Conservation (phyloP, 2,113 vertebrate species). For the Osmerus eperlanus region DNA sequence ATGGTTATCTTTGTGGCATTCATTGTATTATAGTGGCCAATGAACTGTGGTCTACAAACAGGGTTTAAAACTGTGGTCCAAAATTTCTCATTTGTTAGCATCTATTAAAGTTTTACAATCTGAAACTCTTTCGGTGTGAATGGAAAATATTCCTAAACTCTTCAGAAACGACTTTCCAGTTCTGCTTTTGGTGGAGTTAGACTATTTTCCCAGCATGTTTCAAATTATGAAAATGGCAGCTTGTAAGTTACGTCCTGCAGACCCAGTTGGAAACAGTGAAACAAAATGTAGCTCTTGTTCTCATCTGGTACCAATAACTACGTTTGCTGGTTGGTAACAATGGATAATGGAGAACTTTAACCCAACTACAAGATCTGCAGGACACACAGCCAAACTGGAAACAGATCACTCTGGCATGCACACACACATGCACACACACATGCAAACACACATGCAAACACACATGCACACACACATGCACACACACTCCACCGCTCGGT, state of each 20-base stretch:
- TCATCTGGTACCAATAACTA: constrained; percentile 47
- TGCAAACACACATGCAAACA: background rate
- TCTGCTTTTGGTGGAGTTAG: too few species aligned
- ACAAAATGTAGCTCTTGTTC: constrained; percentile 26
- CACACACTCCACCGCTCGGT: background rate
- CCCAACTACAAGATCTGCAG: constrained; percentile 17
- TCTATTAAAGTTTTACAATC: too few species aligned
- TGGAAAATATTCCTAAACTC: too few species aligned
- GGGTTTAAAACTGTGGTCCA: background rate
- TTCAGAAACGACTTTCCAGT: too few species aligned
- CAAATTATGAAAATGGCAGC: constrained; percentile 10
- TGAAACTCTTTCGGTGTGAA: too few species aligned
- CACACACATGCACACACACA: background rate
- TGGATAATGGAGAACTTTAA: constrained; percentile 36
- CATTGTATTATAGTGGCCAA: background rate
- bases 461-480: background rate
- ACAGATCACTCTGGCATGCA: constrained; percentile 31
- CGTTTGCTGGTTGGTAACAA: constrained; percentile 35
- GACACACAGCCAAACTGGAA: constrained; percentile 35
- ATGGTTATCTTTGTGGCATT: background rate
- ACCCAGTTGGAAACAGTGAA: background rate
- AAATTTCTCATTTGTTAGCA: background rate
- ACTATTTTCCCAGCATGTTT: constrained; percentile 8
- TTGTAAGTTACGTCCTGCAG: constrained; percentile 29
- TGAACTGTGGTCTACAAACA: background rate